These are phyloP conservation scores for Apogon hyalosoma DNA, from an alignment of 2,797 vertebrate species.

Conservation along the genomic window DNA sequence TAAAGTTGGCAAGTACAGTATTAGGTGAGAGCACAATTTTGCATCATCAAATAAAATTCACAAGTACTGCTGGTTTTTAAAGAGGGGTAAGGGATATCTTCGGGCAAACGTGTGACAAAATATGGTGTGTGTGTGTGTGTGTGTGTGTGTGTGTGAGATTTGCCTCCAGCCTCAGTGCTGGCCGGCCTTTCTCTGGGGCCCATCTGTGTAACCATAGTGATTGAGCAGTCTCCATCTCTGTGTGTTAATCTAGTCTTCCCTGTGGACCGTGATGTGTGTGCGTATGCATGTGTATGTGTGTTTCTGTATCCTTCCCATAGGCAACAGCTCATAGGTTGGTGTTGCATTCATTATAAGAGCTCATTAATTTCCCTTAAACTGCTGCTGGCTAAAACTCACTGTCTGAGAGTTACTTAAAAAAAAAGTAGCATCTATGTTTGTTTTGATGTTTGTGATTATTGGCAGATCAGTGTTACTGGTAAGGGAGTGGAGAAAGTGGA, in stretches of 20 bases:
- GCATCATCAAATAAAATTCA: conserved; percentile 23
- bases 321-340: conserved; percentile 63
- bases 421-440: neutral
- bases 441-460: conserved; percentile 13
- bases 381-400: conserved; percentile 60
- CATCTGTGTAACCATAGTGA: conserved; percentile 86
- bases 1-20: neutral
- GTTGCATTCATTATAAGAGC: conserved; percentile 68
- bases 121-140: conserved; percentile 36
- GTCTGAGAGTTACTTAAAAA: conserved; percentile 52
- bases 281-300: conserved; percentile 32
- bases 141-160: conserved; percentile 46
- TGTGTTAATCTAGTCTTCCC: conserved; percentile 77
- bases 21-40: conserved; percentile 10
- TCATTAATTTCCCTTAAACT: conserved; percentile 77
- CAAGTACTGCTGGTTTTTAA: conserved; percentile 10
- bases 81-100: conserved; percentile 20
- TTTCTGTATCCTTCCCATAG: conserved; percentile 53
- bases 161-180: conserved; percentile 65
- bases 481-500: conserved; percentile 14
- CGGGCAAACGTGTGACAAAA: conserved; percentile 21
- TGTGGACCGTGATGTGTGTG: conserved; percentile 49
- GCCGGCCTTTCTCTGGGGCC: conserved; percentile 68
- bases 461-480: conserved; percentile 36
- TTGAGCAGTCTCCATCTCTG: conserved; percentile 77